phyloP scores from a whole-genome alignment of 2,888 invertebrate species.

The Andrena minutula region DNA sequence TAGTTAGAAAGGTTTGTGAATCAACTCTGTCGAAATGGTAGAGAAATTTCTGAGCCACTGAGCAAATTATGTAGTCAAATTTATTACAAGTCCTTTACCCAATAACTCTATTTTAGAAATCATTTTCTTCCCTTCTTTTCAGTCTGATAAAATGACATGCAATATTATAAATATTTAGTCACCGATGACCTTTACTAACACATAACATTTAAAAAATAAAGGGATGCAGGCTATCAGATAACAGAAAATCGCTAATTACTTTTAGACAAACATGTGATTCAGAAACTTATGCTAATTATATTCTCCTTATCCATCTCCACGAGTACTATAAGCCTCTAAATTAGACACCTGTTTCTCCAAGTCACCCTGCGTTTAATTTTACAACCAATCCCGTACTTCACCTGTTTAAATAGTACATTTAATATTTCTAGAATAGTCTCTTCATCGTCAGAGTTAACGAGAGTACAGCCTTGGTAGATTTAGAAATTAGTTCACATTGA shows the following conservation, averaged over 20 bases:
- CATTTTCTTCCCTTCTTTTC: too few relatives aligned
- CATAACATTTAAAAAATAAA: not conserved
- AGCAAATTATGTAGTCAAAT: too few relatives aligned
- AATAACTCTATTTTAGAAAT: too few relatives aligned
- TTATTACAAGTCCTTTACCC: too few relatives aligned
- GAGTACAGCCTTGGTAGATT: slow-evolving; percentile 26
- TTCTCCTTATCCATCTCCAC: not conserved
- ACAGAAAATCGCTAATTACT: not conserved
- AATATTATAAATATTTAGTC: not conserved
- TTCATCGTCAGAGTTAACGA: not conserved
- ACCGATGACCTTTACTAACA: not conserved
- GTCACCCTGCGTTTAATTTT: slow-evolving; percentile 9
- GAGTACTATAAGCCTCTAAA: not conserved
- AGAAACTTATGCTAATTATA: not conserved
- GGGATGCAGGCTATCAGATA: not conserved
- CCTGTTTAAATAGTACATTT: not conserved
- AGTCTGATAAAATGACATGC: not conserved
- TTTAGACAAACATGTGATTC: too few relatives aligned
- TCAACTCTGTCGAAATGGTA: too few relatives aligned
- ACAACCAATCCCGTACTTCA: not conserved
- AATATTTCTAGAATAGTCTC: slow-evolving; percentile 2
- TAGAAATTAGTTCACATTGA: slow-evolving; percentile 44
- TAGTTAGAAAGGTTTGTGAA: too few relatives aligned
- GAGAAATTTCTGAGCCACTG: too few relatives aligned
- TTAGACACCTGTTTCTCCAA: not conserved